These are phyloP conservation scores for Mythimna impura DNA, from an alignment of 2,888 invertebrate genomes.

Conservation along the genomic window DNA sequence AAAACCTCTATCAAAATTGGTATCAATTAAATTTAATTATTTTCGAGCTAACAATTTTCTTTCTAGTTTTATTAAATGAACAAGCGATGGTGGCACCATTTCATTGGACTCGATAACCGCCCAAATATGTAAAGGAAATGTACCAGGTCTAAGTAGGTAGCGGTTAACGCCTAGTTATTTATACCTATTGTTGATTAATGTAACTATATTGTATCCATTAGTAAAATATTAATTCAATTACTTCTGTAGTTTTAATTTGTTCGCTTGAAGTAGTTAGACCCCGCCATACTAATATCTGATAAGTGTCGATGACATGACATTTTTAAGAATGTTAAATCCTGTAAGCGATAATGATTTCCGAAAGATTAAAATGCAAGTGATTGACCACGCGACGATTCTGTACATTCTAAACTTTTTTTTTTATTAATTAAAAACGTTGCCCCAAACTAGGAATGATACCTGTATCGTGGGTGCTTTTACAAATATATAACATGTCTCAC, in stretches of 20 bases:
- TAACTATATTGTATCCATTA: slow-evolving; percentile 88
- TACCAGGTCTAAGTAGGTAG: slow-evolving; percentile 71
- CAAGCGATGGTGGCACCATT: slow-evolving; percentile 21
- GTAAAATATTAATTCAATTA: slow-evolving; percentile 84
- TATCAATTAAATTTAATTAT: background rate
- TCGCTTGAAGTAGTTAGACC: slow-evolving; percentile 2
- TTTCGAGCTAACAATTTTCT: too few species aligned
- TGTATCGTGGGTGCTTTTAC: too few species aligned
- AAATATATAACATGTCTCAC: too few species aligned
- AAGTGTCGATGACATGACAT: background rate
- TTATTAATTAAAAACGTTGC: too few species aligned
- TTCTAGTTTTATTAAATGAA: background rate
- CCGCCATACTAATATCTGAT: background rate
- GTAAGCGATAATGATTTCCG: background rate
- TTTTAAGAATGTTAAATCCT: too few species aligned
- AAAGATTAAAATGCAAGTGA: background rate
- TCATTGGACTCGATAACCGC: slow-evolving; percentile 20
- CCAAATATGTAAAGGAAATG: slow-evolving; percentile 56
- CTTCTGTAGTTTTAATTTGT: slow-evolving; percentile 60
- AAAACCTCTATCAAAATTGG: background rate
- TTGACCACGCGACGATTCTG: background rate
- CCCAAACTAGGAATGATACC: too few species aligned
- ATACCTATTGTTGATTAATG: slow-evolving; percentile 88
- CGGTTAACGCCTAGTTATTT: slow-evolving; percentile 83
- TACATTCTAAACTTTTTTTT: background rate